Conservation (phyloP, 2,113 vertebrate genomes). For the Glareola pratincola region DNA sequence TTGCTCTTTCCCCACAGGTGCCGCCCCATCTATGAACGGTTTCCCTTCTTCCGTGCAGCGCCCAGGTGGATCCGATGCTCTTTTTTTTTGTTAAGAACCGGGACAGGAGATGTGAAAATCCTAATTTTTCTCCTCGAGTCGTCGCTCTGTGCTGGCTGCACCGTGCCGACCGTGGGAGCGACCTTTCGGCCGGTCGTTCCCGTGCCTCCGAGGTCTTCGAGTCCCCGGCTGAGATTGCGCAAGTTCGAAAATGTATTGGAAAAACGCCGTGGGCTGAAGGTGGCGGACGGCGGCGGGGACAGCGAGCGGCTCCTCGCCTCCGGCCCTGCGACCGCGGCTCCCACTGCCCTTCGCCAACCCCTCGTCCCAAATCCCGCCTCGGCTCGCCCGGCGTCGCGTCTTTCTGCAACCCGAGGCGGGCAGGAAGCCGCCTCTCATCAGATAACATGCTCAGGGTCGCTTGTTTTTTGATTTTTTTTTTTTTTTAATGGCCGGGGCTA, state of each 20-base stretch:
- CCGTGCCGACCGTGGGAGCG: accelerated
- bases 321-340: not conserved
- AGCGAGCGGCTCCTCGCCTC: not conserved
- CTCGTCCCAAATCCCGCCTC: not conserved
- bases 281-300: not conserved
- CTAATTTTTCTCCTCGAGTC: not conserved
- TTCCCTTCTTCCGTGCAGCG: accelerated
- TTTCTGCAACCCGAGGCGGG: not conserved
- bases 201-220: not conserved
- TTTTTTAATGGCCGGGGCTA: not conserved
- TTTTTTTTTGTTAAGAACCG: not conserved
- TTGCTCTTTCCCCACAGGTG: not conserved
- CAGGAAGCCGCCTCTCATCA: not conserved
- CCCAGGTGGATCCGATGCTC: not conserved
- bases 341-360: not conserved
- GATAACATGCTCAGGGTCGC: not conserved
- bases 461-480: too few species aligned
- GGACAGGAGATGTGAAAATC: not conserved
- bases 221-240: not conserved
- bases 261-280: not conserved
- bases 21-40: not conserved
- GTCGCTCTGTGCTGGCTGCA: accelerated
- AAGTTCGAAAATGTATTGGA: not conserved
- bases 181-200: not conserved
- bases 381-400: not conserved